Evolutionary conservation across 2,113 vertebrate species (phyloP), one percentile per base, ranked within the genome.

Genomic region (Scomber scombrus): DNA sequence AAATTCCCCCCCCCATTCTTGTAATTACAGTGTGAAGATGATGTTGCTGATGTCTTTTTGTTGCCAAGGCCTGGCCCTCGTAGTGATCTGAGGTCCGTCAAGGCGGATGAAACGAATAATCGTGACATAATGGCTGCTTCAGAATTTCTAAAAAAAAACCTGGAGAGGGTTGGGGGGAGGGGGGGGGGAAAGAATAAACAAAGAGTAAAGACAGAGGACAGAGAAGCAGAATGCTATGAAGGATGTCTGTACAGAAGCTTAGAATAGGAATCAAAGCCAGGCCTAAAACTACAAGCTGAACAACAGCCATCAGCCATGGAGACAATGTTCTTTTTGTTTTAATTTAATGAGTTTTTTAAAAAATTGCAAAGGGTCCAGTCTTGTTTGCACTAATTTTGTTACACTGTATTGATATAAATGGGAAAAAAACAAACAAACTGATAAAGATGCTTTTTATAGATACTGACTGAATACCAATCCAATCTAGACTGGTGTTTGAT

Each of bases 1-100:
- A 92, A 96, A 92, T 95, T 93, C 92, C 91, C 23, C 23, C 89
- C 91, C 67, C 72, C 72, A 63, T 90, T 89, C 87, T 86, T 54
- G 88, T 95, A 97, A 98, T 98, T 97, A 97, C 84, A 96, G 92
- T 90, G 94, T 95, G 96, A 93, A 95, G 92, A 95, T 94, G 88
- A 91, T 94, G 88, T 85, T 89, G 87, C 90, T 89, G 90, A 89
- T 91, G 89, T 88, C 86, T 89, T 86, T 89, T 88, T 88, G 91
- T 91, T 88, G 80, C 89, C 86, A 81, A 79, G 65, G 75, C 73
- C 78, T 47, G 86, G 78, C 84, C 82, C 1, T 40, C 10, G 55
- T 75, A 43, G 56, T 75, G 84, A 89, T 91, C 84, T 73, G 82
- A 80, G 87, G 88, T 84, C 89, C 60, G 72, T 85, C 86, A 85